Evolutionary conservation across 2,888 invertebrate genomes (phyloP), one percentile per base, ranked within the genome.

Genomic region (Osedax fenrisi): DNA sequence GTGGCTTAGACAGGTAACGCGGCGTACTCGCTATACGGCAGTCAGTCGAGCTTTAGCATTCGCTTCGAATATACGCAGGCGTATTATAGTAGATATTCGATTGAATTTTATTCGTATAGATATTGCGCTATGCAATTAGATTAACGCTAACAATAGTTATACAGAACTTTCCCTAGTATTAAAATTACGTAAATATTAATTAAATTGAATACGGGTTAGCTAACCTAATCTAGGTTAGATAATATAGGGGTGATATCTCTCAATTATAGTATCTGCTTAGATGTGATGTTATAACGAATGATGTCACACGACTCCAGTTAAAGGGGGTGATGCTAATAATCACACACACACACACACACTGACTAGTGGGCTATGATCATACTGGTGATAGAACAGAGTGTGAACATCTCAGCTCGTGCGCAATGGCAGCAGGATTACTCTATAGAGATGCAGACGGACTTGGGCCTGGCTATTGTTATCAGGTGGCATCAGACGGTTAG

Each of bases 341-440:
- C n/a, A n/a, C n/a, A n/a, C n/a, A n/a, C n/a, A n/a, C 17, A 10
- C 41, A 17, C 41, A 10, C 41, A 10, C 41, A 17, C 5, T 41
- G 10, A 84, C 64, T 88, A 96, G 89, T 97, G 96, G 96, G 97
- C 97, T 0, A 88, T 96, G 78, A 97, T 97, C 77, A 96, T 97
- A 41, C 86, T 97, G 77, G 95, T 97, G 56, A 92, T 97, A 24
- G 97, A 98, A 84, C 88, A 97, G 84, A 94, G 95, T n/a, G 92
- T 97, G 0, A 90, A 91, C 74, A 94, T 95, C 0, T 88, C 89
- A 13, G 92, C 93, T 82, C 87, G 97, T 26, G 86, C 92, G 66
- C 89, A 90, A 82, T 91, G 94, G 81, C 88, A 95, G 77, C 88
- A 91, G 86, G 89, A 90, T 62, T 98, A 98, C 84, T 94, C 94